Percentiles rank a stretch among this genome's conserved stretches.
Conservation (phyloP, 2,888 invertebrate species). For the Myopa testacea region DNA sequence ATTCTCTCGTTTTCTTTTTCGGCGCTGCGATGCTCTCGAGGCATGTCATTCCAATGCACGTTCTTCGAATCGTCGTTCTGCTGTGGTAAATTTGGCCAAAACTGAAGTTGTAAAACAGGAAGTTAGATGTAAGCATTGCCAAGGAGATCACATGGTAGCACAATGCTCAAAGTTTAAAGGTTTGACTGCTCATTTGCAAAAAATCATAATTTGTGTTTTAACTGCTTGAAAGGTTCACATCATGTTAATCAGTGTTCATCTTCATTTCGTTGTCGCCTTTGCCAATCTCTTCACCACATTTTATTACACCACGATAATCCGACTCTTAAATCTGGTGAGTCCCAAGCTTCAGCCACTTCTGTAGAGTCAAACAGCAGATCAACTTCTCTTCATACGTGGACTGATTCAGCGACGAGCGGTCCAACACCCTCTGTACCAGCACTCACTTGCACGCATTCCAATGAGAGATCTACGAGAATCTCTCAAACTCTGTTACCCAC, state of each 20-base stretch:
- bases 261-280: conserved; percentile 1
- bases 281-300: neutral
- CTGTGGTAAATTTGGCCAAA: conserved; percentile 29
- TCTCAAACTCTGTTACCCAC: too few species aligned
- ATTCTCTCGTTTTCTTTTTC: conserved; percentile 38
- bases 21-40: conserved; percentile 39
- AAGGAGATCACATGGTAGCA: too few species aligned
- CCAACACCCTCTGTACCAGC: too few species aligned
- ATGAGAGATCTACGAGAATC: too few species aligned
- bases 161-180: too few species aligned
- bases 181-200: neutral
- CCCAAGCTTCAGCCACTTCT: too few species aligned
- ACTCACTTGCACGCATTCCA: too few species aligned
- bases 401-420: too few species aligned
- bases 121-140: too few species aligned
- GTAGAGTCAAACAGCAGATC: too few species aligned
- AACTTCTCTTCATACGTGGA: too few species aligned
- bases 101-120: neutral
- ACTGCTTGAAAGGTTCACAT: conserved; percentile 6
- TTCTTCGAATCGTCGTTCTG: neutral
- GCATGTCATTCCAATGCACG: conserved; percentile 23
- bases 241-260: conserved; percentile 11
- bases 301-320: neutral
- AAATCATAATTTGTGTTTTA: conserved; percentile 22
- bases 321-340: too few species aligned